Base-by-base conservation (phyloP, 2,113 vertebrate genomes). In the Apodemus speciosus region DNA sequence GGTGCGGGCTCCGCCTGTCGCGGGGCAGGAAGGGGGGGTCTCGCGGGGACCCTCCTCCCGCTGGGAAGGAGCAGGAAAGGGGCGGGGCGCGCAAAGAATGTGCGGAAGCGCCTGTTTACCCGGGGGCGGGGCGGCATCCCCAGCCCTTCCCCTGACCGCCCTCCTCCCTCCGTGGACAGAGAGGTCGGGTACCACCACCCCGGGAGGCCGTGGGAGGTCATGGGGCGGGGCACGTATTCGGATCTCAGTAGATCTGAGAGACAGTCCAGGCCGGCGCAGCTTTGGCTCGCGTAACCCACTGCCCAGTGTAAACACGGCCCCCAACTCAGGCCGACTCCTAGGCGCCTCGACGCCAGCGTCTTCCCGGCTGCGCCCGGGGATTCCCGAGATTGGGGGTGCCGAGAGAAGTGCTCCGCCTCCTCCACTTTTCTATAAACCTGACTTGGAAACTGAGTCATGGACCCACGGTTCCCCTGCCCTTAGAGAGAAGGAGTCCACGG, bases 21-120 rank as follows among this genome's bases (percentile, higher is more conserved):
- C 49, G 38, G 91, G 56, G 88, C 94, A 95, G 96, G 94, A 95
- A 95, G 92, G 87, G 87, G 96, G 92, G 80, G 96, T 81, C 88
- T 92, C 93, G 94, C 89, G 38, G 58, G 86, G 92, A 71, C 94
- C 95, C 96, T 95, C 94, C 95, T 83, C 76, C 11, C 27, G 86
- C 92, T 86, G 92, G 85, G 95, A 97, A 96, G 89, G 86, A 84
- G 96, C 97, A 93, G 95, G 95, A 96, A 96, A 95, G 95, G 84
- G 97, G 96, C 89, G 97, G 97, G 79, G 85, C 93, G 84, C 89
- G 35, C 40, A 77, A 96, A 96, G 93, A 97, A 95, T 95, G 96
- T 95, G 89, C 97, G 97, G 97, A 97, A 97, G 96, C 91, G 95
- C 71, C 92, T 95, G 96, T 96, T 96, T 96, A 95, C 96, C 88